Evolutionary conservation across 2,113 vertebrate genomes (phyloP), one percentile per base, ranked within the genome.

Genomic region (Pseudopodoces humilis): DNA sequence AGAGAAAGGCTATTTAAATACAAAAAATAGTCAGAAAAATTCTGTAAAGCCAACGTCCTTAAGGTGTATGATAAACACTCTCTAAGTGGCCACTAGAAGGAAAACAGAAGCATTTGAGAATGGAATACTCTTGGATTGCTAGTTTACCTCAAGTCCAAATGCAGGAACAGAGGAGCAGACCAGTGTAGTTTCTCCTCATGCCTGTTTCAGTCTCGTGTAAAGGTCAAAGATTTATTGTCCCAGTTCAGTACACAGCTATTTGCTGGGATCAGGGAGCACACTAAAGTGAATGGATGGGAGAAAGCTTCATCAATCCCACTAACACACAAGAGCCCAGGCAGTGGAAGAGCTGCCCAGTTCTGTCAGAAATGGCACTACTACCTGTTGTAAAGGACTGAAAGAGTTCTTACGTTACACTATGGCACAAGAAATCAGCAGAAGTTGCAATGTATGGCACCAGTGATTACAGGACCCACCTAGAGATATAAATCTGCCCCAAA

Each of bases 201-300:
- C 35, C 67, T 83, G 35, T 55, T 91, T 43, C 17, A 13, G 39
- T 55, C 75, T 87, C 46, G 25, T 1, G 6, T n/a, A 80, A 93
- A 90, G 63, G 84, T 77, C 79, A 95, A 67, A 90, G 74, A 68
- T 69, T 59, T 64, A 47, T 13, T 77, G 91, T 91, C 78, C 83
- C 68, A 71, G 83, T 23, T 88, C 80, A 86, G 49, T 22, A 83
- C 47, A 72, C 67, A 77, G 35, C 37, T 80, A 52, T 80, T 86
- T 82, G 53, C 59, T 80, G 70, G 59, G 47, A 82, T 65, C 55
- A 78, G 52, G 35, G 47, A 96, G 55, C 75, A 77, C 1, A 3
- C 22, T 87, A 23, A 91, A 91, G 65, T 20, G 49, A 89, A 96
- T 50, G 59, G 68, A 77, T 44, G 68, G 33, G 39, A 83, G 35